phyloP scores from a whole-genome alignment of 2,797 vertebrate species.

The Pseudochaenichthys georgianus region DNA sequence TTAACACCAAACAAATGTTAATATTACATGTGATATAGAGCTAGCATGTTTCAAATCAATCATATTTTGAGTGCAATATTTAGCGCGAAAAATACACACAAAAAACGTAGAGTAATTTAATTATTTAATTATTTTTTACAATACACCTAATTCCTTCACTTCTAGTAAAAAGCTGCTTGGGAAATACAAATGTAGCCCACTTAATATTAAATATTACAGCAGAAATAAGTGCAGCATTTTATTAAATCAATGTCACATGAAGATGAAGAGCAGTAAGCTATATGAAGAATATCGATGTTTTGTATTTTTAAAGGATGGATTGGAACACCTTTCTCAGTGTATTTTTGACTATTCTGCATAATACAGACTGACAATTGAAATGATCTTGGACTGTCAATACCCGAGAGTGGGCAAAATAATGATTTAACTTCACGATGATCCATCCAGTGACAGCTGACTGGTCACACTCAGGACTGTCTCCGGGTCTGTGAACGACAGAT shows the following conservation, averaged over 20 bases:
- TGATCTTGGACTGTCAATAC: neutral
- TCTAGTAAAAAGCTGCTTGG: neutral
- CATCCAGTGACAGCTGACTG: conserved; percentile 57
- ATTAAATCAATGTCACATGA: neutral
- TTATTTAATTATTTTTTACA: too few species aligned
- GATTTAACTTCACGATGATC: neutral
- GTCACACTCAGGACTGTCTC: conserved; percentile 66
- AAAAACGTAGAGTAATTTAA: too few species aligned
- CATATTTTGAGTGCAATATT: too few species aligned
- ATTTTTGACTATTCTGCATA: neutral
- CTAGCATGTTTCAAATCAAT: too few species aligned
- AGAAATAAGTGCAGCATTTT: neutral
- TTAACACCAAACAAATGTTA: too few species aligned
- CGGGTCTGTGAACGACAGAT: conserved; percentile 77
- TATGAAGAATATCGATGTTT: neutral
- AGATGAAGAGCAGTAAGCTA: conserved; percentile 2
- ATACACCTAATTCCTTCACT: too few species aligned
- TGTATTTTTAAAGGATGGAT: neutral
- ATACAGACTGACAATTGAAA: neutral
- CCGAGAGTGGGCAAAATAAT: neutral
- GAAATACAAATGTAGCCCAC: neutral
- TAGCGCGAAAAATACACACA: too few species aligned
- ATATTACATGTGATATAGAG: too few species aligned
- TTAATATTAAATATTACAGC: neutral
- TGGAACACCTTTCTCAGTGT: neutral